Base-by-base conservation (phyloP, 1,140 invertebrate genomes). In the Sinonovacula constricta region DNA sequence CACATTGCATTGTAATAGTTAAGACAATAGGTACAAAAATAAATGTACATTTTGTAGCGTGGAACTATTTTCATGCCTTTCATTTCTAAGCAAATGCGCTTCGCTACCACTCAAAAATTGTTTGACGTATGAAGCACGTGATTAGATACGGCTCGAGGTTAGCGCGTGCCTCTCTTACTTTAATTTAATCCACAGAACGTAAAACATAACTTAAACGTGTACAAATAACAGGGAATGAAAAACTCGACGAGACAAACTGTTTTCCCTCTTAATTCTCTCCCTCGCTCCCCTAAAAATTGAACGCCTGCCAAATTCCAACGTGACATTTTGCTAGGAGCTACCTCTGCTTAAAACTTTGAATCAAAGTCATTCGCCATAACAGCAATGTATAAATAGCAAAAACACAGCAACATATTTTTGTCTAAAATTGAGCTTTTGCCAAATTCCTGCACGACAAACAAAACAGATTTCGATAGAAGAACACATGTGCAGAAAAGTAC, bases 381-480 rank as follows among this genome's bases (percentile, higher is more conserved):
- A 57, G 22, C 36, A 28, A 69, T 69, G 67, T 69, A 57, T 30
- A 69, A 54, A 36, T 51, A 57, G 28, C 67, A 69, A 69, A 45
- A 69, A 69, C 28, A 33, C 4, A 69, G 67, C 28, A 53, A 7
- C 54, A 56, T 69, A 56, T 45, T 45, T 45, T 45, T 18, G 51
- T n/a, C 67, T 53, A 28, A 69, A 54, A 54, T 45, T 69, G 67
- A 69, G 14, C 24, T 15, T 26, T 31, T 69, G 67, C 67, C 67
- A 69, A 69, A 69, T 69, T 69, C 67, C 39, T 33, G 54, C 67
- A 56, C 57, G 67, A 69, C 67, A 69, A 69, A 69, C 51, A 54
- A 34, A 69, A 56, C 45, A n/a, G 31, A 22, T 7, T 57, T 30
- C 36, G 51, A 57, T 53, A 56, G 53, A 22, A 36, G 33, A 57